Percentiles rank a stretch among this genome's conserved stretches.
phyloP scores from a whole-genome alignment of 2,888 invertebrate species.

The Drosophila antonietae region DNA sequence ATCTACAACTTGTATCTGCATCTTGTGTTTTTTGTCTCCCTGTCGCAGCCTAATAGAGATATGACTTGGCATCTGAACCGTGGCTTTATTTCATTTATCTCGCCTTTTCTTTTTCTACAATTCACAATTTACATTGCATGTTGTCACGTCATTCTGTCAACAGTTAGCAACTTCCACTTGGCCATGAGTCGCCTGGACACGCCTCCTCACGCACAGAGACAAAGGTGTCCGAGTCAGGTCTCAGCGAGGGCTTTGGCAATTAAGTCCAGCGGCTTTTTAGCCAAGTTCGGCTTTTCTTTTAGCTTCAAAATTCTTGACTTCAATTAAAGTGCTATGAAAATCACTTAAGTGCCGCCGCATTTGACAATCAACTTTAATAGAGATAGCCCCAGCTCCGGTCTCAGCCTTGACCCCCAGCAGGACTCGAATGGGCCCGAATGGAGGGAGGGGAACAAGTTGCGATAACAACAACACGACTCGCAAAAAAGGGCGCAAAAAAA shows the following conservation, averaged over 20 bases:
- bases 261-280: background rate
- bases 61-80: constrained; percentile 35
- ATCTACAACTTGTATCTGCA: constrained; percentile 50
- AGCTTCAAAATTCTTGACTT: constrained; percentile 53
- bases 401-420: constrained; percentile 74
- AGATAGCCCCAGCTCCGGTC: constrained; percentile 25
- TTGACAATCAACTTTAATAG: constrained; percentile 80
- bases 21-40: constrained; percentile 10
- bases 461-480: constrained; percentile 65
- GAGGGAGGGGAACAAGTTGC: constrained; percentile 66
- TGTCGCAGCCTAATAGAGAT: constrained; percentile 63
- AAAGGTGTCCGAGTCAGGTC: too few relatives aligned
- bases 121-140: constrained; percentile 77
- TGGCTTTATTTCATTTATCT: constrained; percentile 75
- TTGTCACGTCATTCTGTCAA: constrained; percentile 80
- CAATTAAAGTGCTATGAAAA: constrained; percentile 78
- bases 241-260: constrained; percentile 1
- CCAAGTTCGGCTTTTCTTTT: constrained; percentile 16
- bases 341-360: constrained; percentile 75
- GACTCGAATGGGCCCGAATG: constrained; percentile 33
- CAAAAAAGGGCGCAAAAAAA: constrained; percentile 76
- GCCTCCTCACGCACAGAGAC: background rate
- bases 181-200: constrained; percentile 17
- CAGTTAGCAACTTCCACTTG: constrained; percentile 37
- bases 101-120: constrained; percentile 41